Evolutionary conservation across 2,113 vertebrate species (phyloP).

Genomic region (Nanorana parkeri): DNA sequence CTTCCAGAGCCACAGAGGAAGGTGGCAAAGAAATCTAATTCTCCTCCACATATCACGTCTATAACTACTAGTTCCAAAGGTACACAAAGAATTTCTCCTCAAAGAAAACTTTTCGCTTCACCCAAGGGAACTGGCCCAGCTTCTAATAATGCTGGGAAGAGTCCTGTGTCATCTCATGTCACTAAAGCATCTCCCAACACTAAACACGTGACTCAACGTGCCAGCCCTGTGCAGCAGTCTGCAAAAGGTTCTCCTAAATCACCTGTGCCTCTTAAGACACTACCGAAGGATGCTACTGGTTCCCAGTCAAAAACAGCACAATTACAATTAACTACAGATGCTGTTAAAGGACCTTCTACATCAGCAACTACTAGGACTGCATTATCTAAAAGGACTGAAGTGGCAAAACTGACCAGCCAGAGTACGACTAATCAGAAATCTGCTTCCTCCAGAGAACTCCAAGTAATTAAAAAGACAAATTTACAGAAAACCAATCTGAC

Average conservation of each 20-base stretch:
- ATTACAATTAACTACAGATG: slow-evolving; percentile 40
- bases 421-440: slow-evolving; percentile 5
- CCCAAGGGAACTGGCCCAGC: slow-evolving; percentile 65
- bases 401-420: slow-evolving; percentile 62
- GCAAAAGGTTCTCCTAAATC: background rate
- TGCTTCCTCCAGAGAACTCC: slow-evolving; percentile 3
- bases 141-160: slow-evolving; percentile 76
- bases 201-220: background rate
- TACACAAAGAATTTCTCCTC: slow-evolving; percentile 31
- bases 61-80: slow-evolving; percentile 62
- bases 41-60: background rate
- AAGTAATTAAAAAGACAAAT: slow-evolving; percentile 24
- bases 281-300: background rate
- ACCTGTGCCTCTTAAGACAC: background rate
- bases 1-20: slow-evolving; percentile 61
- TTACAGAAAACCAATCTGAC: slow-evolving; percentile 16
- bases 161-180: slow-evolving; percentile 69
- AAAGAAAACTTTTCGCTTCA: slow-evolving; percentile 59
- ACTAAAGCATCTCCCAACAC: slow-evolving; percentile 59
- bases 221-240: background rate
- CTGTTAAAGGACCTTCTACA: slow-evolving; percentile 39
- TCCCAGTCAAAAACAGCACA: background rate
- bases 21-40: slow-evolving; percentile 61
- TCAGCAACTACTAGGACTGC: slow-evolving; percentile 15
- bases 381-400: slow-evolving; percentile 37